Evolutionary conservation across 2,888 invertebrate genomes (phyloP), one percentile per base, ranked within the genome.

Genomic region (Pomacea canaliculata): DNA sequence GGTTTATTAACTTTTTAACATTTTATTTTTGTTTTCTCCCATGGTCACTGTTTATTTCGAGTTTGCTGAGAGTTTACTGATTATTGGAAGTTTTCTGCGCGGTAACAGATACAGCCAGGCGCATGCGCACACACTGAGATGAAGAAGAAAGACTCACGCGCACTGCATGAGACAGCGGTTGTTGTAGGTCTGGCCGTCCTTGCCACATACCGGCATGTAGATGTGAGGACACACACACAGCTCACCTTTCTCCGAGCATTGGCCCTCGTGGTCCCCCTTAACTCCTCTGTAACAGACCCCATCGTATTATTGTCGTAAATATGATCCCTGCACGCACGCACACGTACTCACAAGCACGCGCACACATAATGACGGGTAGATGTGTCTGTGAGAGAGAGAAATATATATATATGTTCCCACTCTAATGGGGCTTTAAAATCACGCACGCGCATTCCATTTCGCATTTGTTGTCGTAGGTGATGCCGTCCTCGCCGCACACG

Each of bases 191-290:
- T 59, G 71, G 8, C 71, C 76, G 37, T 70, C 66, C 13, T 60
- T 60, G 62, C 76, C 76, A 49, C 76, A 76, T 16, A 76, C 76
- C 13, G 76, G 76, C 68, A 59, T n/a, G 49, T 76, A 71, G 56
- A 71, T 66, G 60, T 48, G 59, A 2, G 71, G 71, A 49, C 76
- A 76, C 23, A 68, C 68, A 70, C 76, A 76, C 67, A 71, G 67
- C 19, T 51, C 56, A 19, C 66, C 59, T 0, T 51, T 23, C 56
- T 65, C 46, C 37, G 46, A 51, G 56, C 73, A 73, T 46, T n/a
- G 23, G 7, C 73, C 73, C 0, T 16, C n/a, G 73, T 73, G 73
- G 1, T 66, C 59, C 16, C 56, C 7, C 67, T 73, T 49, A 27
- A 67, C 73, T 19, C 65, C 63, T 13, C 73, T 73, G 73, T 9